Conservation (phyloP, 2,797 vertebrate genomes). For the Phoeniculus purpureus region DNA sequence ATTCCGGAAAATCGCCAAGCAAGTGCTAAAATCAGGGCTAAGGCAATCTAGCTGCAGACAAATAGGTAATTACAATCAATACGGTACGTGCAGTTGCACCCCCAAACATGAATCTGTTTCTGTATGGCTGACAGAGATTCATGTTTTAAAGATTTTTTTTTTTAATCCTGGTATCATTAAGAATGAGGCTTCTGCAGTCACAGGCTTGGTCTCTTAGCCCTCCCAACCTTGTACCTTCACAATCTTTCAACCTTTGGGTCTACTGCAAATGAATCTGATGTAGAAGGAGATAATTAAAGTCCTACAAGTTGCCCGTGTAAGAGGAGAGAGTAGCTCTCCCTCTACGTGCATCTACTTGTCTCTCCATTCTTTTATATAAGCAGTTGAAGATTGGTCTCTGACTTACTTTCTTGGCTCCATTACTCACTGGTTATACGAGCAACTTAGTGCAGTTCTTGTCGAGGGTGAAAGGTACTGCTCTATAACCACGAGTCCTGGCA, state of each 20-base stretch:
- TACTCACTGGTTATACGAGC: neutral
- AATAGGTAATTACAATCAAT: slow-evolving; percentile 62
- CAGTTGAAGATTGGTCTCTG: neutral
- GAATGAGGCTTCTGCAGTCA: neutral
- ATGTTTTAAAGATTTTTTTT: neutral
- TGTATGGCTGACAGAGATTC: neutral
- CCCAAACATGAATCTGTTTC: neutral
- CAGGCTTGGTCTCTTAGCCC: neutral
- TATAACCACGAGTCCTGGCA: no score
- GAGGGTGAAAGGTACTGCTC: neutral
- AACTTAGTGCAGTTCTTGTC: neutral
- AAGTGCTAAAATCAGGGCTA: slow-evolving; percentile 39
- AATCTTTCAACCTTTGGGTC: neutral
- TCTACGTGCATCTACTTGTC: neutral
- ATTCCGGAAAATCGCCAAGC: slow-evolving; percentile 33
- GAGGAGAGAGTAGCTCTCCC: neutral
- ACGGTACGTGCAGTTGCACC: neutral
- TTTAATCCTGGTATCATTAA: neutral
- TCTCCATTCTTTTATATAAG: neutral
- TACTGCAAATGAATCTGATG: neutral
- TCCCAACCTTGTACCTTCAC: neutral
- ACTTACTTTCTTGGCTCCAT: neutral
- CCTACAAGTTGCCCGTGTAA: neutral
- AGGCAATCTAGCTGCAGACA: slow-evolving; percentile 43
- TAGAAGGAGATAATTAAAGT: neutral